Conservation (phyloP, 2,888 invertebrate species). For the Apeira syringaria region DNA sequence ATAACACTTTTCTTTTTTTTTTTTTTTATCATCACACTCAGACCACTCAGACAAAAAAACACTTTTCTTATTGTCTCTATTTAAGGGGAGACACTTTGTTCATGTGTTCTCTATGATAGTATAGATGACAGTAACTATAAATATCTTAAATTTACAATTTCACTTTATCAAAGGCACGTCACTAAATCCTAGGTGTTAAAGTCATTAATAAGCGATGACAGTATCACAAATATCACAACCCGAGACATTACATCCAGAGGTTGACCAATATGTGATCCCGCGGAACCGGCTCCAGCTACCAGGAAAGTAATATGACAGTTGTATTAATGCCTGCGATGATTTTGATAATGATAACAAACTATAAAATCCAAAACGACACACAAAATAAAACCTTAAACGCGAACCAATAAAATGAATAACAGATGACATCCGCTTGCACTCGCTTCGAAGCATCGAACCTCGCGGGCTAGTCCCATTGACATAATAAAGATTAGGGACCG, state of each 20-base stretch:
- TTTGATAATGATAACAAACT: constrained; percentile 68
- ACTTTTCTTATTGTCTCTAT: no score
- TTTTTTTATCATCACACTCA: no score
- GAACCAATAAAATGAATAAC: constrained; percentile 46
- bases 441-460: constrained; percentile 2
- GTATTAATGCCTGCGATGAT: constrained; percentile 67
- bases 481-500: constrained; percentile 66
- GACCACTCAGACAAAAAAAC: no score
- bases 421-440: constrained; percentile 39
- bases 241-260: constrained; percentile 33
- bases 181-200: constrained; percentile 38
- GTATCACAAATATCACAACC: constrained; percentile 32
- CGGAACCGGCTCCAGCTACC: constrained; percentile 42
- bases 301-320: constrained; percentile 65
- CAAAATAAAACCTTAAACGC: constrained; percentile 54
- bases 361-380: constrained; percentile 58
- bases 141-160: constrained; percentile 10
- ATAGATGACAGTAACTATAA: no score
- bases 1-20: no score
- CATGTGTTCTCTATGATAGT: no score
- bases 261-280: constrained; percentile 34
- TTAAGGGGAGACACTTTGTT: no score
- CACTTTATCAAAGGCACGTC: constrained; percentile 7
- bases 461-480: constrained; percentile 50
- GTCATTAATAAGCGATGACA: constrained; percentile 39